Percentiles rank a stretch among this genome's conserved stretches.
These are phyloP conservation scores for Agrotis segetum DNA, from an alignment of 2,888 invertebrate genomes.

Conservation along the genomic window DNA sequence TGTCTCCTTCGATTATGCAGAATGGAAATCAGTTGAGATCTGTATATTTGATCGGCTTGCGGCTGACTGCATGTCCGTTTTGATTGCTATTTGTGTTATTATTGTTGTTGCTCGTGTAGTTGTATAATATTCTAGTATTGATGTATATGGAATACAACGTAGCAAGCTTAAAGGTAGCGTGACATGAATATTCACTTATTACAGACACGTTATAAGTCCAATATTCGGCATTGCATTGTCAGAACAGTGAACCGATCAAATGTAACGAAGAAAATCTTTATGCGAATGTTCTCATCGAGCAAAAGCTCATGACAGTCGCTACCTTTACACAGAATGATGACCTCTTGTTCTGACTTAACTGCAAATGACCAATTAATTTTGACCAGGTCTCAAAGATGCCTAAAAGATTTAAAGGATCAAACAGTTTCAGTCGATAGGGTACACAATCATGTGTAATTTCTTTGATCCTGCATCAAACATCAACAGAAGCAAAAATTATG, in stretches of 20 bases:
- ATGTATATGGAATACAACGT: neutral
- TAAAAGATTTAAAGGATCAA: conserved; percentile 11
- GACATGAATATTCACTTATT: too few species aligned
- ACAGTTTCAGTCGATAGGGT: neutral
- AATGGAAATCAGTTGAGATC: conserved; percentile 58
- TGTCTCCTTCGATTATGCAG: conserved; percentile 54
- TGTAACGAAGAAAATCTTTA: too few species aligned
- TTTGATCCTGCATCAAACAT: conserved; percentile 11
- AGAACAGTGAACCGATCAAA: too few species aligned
- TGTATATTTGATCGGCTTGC: conserved; percentile 54
- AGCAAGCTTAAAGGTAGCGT: too few species aligned
- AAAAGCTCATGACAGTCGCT: too few species aligned
- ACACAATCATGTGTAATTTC: conserved; percentile 21
- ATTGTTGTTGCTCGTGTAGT: neutral
- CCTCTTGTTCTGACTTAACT: neutral
- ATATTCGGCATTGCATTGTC: too few species aligned
- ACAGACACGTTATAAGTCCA: too few species aligned
- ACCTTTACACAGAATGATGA: too few species aligned
- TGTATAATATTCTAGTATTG: neutral
- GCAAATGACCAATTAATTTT: neutral
- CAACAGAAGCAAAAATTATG: conserved; percentile 22
- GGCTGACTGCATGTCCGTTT: conserved; percentile 32
- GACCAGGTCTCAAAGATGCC: neutral
- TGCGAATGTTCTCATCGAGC: too few species aligned
- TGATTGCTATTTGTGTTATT: conserved; percentile 32